A percentile compares a stretch with the other conserved stretches of the same genome.
Conservation (phyloP, 2,113 vertebrate species). For the Paedocypris sp. region DNA sequence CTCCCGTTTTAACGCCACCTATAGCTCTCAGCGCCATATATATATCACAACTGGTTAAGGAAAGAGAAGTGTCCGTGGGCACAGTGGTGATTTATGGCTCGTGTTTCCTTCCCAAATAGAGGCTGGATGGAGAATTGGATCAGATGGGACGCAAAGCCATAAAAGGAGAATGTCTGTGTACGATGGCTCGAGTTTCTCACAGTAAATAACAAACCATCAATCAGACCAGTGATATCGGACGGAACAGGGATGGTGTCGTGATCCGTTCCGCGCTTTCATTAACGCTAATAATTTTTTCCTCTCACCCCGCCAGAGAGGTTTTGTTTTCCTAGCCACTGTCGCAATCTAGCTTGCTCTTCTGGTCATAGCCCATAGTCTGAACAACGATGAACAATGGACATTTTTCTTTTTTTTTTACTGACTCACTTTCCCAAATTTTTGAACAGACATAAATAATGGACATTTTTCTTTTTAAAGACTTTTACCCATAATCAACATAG, state of each 20-base stretch:
- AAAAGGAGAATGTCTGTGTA: slow-evolving; percentile 1
- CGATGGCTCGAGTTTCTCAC: slow-evolving; percentile 2
- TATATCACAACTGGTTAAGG: slow-evolving; percentile 21
- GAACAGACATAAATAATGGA: no score
- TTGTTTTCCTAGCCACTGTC: no score
- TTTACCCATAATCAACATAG: no score
- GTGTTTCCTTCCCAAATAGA: slow-evolving; percentile 26
- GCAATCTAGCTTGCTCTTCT: no score
- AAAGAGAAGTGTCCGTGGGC: slow-evolving; percentile 18
- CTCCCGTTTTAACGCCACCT: background rate
- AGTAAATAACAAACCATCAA: slow-evolving; percentile 22
- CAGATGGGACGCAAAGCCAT: background rate
- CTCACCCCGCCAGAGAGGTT: no score
- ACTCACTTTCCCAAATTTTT: no score
- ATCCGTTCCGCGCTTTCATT: no score
- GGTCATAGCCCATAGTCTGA: no score
- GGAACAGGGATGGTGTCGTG: background rate
- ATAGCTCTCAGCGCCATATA: slow-evolving; percentile 11
- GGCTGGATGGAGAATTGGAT: slow-evolving; percentile 16
- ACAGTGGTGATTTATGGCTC: slow-evolving; percentile 23
- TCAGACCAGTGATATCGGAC: background rate
- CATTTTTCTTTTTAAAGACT: no score
- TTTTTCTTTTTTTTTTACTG: no score
- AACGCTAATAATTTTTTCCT: no score
- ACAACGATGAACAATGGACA: no score